Evolutionary conservation across 2,888 invertebrate genomes (phyloP).

Genomic region (Theodoxus fluviatilis): DNA sequence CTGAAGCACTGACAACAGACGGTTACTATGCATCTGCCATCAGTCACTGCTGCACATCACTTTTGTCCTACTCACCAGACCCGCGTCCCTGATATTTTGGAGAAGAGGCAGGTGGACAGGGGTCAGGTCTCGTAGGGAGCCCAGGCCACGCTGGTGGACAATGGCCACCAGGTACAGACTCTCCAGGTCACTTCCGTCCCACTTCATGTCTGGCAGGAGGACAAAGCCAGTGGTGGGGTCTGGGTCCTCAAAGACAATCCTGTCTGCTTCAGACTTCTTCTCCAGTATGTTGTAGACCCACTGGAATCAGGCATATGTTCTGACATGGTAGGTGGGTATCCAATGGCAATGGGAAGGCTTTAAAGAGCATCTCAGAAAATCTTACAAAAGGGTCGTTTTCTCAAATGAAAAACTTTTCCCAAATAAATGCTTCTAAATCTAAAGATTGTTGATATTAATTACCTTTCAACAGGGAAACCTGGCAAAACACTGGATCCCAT

Average conservation of each 20-base stretch:
- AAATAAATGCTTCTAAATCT: too few relatives aligned
- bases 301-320: constrained; percentile 67
- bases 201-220: constrained; percentile 92
- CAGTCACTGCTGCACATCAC: too few relatives aligned
- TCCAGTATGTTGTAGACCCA: constrained; percentile 97
- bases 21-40: too few relatives aligned
- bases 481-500: too few relatives aligned
- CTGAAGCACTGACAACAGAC: too few relatives aligned
- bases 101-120: constrained; percentile 80
- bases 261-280: constrained; percentile 86
- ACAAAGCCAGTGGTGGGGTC: constrained; percentile 76
- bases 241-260: constrained; percentile 83
- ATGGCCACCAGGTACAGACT: constrained; percentile 87
- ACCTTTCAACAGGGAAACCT: too few relatives aligned
- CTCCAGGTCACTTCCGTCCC: constrained; percentile 82
- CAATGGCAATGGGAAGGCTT: not conserved
- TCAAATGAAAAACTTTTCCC: not conserved
- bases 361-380: too few relatives aligned
- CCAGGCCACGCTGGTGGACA: constrained; percentile 75
- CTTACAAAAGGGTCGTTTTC: not conserved
- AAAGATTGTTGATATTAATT: too few relatives aligned
- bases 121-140: constrained; percentile 84
- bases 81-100: constrained; percentile 80
- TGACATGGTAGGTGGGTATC: not conserved
- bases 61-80: too few relatives aligned